These are phyloP conservation scores for Ephestia elutella DNA, from an alignment of 1,140 invertebrate genomes.

Conservation along the genomic window DNA sequence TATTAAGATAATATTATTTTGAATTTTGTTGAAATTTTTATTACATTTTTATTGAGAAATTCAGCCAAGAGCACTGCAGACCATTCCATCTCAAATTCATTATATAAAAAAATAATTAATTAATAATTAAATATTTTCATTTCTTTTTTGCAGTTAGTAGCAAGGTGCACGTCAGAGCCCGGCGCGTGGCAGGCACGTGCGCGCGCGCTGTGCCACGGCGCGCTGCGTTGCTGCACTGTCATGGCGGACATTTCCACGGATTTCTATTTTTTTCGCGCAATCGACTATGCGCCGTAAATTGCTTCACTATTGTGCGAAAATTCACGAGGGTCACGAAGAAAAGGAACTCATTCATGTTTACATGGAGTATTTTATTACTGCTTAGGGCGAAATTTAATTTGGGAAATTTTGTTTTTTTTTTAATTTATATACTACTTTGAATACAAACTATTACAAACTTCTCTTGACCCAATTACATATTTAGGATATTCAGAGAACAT, in stretches of 20 bases:
- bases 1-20: too few species aligned
- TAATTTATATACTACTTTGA: too few species aligned
- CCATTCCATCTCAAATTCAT: too few species aligned
- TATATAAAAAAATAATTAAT: too few species aligned
- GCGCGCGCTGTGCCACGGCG: conserved; percentile 27
- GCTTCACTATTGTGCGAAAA: conserved; percentile 44
- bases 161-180: conserved; percentile 48
- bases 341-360: conserved; percentile 47
- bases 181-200: conserved; percentile 53
- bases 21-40: too few species aligned
- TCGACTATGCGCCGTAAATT: conserved; percentile 55
- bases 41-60: too few species aligned
- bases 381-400: conserved; percentile 12
- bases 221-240: conserved; percentile 50
- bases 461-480: too few species aligned
- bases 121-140: too few species aligned
- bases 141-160: conserved; percentile 37
- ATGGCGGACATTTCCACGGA: conserved; percentile 53
- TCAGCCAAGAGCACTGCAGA: too few species aligned
- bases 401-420: conserved; percentile 24
- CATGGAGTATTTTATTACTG: conserved; percentile 29
- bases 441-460: too few species aligned
- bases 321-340: conserved; percentile 33
- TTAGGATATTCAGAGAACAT: too few species aligned
- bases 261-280: conserved; percentile 39